Percentiles rank a stretch among this genome's conserved stretches.
phyloP scores from a whole-genome alignment of 2,113 vertebrate genomes.

The Enhydra lutris region DNA sequence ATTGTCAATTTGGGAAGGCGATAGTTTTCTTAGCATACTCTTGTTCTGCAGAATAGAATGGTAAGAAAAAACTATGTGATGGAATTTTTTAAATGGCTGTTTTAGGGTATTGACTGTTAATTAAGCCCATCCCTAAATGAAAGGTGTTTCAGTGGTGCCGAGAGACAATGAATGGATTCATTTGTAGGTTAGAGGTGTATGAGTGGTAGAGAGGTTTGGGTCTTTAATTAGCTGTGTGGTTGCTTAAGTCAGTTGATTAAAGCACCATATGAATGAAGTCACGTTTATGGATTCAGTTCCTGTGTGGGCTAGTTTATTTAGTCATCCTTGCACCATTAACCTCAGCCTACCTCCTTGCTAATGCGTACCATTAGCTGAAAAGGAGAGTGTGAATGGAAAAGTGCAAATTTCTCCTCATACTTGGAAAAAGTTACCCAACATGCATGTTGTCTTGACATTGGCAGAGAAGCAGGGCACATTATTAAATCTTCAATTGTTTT shows the following conservation, averaged over 20 bases:
- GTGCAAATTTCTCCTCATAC: neutral
- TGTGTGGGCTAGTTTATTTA: neutral
- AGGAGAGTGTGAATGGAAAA: conserved; percentile 22
- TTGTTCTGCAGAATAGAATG: neutral
- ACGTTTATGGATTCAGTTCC: neutral
- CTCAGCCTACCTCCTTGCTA: neutral
- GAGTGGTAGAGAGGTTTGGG: neutral
- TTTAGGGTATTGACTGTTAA: conserved; percentile 1
- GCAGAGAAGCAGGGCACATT: neutral
- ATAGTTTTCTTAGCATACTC: neutral
- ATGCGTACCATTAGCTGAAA: neutral
- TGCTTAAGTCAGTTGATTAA: conserved; percentile 32
- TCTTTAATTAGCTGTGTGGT: conserved; percentile 53
- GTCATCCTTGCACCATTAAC: neutral
- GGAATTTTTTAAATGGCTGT: neutral
- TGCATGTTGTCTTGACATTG: neutral
- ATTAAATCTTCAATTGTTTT: conserved; percentile 45
- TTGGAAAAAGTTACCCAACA: conserved; percentile 49
- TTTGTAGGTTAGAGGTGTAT: neutral
- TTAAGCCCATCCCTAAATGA: neutral
- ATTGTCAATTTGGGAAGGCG: neutral
- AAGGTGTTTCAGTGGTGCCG: neutral
- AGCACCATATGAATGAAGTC: conserved; percentile 41
- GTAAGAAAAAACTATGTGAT: neutral
- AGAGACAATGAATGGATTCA: neutral